Percentiles rank a stretch among this genome's conserved stretches.
Evolutionary conservation across 1,140 invertebrate species (phyloP).

Genomic region (Apis cerana): DNA sequence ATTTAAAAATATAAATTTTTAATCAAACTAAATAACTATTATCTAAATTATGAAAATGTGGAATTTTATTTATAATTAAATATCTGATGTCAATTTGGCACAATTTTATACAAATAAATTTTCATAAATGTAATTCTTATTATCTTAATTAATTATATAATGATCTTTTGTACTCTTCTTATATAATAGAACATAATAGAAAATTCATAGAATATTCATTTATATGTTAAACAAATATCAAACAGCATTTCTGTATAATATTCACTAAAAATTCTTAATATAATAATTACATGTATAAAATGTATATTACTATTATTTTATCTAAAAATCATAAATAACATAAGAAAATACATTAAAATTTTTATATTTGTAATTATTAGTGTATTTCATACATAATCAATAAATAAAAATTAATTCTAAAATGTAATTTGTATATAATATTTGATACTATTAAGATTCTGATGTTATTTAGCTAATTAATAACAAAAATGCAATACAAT

Average conservation of each 20-base stretch:
- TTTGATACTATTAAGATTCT: not conserved
- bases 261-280: conserved; percentile 24
- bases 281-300: conserved; percentile 31
- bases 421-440: not conserved
- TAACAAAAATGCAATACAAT: conserved; percentile 2
- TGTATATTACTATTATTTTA: conserved; percentile 23
- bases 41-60: conserved; percentile 66
- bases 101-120: conserved; percentile 30
- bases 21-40: conserved; percentile 75
- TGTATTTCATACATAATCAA: conserved; percentile 2
- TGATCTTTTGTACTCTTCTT: conserved; percentile 45
- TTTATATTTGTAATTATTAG: not conserved
- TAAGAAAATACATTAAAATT: not conserved
- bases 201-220: not conserved
- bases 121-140: conserved; percentile 10
- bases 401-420: conserved; percentile 40
- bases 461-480: not conserved
- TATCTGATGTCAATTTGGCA: conserved; percentile 33
- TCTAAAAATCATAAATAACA: conserved; percentile 4
- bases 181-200: not conserved
- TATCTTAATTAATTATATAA: conserved; percentile 21
- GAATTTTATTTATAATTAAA: conserved; percentile 55
- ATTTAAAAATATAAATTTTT: conserved; percentile 75
- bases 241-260: conserved; percentile 14
- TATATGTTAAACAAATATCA: conserved; percentile 22